Evolutionary conservation across 2,113 vertebrate species (phyloP).

Genomic region (Gila orcuttii): DNA sequence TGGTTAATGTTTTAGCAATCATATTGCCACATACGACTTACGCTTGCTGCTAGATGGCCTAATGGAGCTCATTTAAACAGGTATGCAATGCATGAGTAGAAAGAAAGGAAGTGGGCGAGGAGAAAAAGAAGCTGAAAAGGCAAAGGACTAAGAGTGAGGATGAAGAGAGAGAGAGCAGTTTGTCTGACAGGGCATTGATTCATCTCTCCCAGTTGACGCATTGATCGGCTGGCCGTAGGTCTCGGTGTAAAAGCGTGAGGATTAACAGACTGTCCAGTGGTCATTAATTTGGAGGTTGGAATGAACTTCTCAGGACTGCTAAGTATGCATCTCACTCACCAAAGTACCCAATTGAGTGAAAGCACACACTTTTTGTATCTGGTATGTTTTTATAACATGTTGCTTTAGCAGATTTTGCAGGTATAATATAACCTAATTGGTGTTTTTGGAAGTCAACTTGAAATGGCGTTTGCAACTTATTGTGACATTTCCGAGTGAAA

Average conservation of each 20-base stretch:
- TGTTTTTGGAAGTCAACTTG: no score
- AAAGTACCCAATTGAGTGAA: constrained; percentile 52
- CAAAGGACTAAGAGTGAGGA: constrained; percentile 26
- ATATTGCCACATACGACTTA: constrained; percentile 13
- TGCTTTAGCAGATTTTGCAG: not conserved
- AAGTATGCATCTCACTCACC: constrained; percentile 53
- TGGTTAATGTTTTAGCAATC: constrained; percentile 38
- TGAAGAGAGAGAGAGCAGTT: constrained; percentile 17
- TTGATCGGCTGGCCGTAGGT: constrained; percentile 57
- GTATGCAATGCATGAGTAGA: constrained; percentile 16
- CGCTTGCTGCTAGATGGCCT: constrained; percentile 11
- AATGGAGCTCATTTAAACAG: constrained; percentile 31
- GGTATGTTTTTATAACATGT: not conserved
- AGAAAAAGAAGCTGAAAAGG: constrained; percentile 1
- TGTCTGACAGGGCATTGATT: constrained; percentile 64
- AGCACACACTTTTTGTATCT: constrained; percentile 46
- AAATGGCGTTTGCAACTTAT: no score
- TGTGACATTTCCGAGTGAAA: no score
- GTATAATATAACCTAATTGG: no score
- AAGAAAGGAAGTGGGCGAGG: constrained; percentile 25
- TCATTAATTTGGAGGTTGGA: constrained; percentile 61
- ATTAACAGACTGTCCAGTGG: constrained; percentile 63
- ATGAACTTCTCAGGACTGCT: constrained; percentile 60
- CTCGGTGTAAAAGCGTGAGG: constrained; percentile 59
- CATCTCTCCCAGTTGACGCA: constrained; percentile 56